These are phyloP conservation scores for Eupeodes luniger DNA, from an alignment of 2,888 invertebrate species.

Conservation along the genomic window DNA sequence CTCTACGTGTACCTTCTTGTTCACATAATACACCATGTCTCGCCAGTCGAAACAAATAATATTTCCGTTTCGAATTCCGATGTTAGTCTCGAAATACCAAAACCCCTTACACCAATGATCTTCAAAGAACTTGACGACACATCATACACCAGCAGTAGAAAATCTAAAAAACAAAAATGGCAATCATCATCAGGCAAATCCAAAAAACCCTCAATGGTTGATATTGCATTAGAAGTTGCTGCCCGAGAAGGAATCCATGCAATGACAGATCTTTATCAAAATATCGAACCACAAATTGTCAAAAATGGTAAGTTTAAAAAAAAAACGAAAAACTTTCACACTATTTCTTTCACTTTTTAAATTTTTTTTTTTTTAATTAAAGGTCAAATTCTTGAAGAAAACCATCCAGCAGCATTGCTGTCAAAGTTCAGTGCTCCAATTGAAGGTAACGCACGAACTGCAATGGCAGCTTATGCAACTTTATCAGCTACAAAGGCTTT, in stretches of 20 bases:
- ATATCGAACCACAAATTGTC: slow-evolving; percentile 82
- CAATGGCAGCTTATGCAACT: slow-evolving; percentile 84
- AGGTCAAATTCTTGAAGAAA: slow-evolving; percentile 82
- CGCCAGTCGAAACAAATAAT: slow-evolving; percentile 4
- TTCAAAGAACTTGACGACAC: slow-evolving; percentile 46
- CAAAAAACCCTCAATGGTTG: slow-evolving; percentile 80
- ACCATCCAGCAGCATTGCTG: slow-evolving; percentile 83
- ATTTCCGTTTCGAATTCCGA: slow-evolving; percentile 2
- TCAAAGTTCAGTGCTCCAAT: slow-evolving; percentile 83
- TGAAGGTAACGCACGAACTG: slow-evolving; percentile 79
- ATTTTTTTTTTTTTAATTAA: slow-evolving; percentile 53
- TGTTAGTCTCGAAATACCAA: slow-evolving; percentile 54
- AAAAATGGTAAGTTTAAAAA: slow-evolving; percentile 80
- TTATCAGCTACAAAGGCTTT: slow-evolving; percentile 83
- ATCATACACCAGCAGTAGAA: background rate
- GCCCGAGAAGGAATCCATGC: slow-evolving; percentile 83
- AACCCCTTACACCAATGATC: slow-evolving; percentile 32
- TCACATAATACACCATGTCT: slow-evolving; percentile 34
- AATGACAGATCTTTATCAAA: slow-evolving; percentile 82
- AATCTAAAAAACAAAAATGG: slow-evolving; percentile 37
- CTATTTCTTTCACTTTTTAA: too few relatives aligned
- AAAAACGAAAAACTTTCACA: too few relatives aligned
- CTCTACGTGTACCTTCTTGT: slow-evolving; percentile 36
- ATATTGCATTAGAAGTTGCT: slow-evolving; percentile 82
- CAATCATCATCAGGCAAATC: slow-evolving; percentile 39